phyloP scores from a whole-genome alignment of 2,888 invertebrate genomes.

The Caenorhabditis uteleia region DNA sequence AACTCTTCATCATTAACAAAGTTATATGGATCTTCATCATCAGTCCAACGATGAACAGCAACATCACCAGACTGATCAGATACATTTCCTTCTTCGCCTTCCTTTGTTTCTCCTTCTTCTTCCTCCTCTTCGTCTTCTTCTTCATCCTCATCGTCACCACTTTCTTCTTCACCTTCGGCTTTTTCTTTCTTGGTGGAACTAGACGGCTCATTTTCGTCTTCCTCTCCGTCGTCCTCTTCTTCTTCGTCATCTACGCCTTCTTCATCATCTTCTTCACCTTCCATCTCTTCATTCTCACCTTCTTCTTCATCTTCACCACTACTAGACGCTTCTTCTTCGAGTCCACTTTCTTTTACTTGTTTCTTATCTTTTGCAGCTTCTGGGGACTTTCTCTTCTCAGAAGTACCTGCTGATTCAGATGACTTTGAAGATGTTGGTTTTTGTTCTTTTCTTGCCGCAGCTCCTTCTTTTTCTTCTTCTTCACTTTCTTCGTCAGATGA shows the following conservation, averaged over 20 bases:
- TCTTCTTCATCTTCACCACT: constrained; percentile 3
- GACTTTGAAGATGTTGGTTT: no score
- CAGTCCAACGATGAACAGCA: constrained; percentile 1
- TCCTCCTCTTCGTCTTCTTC: constrained; percentile 4
- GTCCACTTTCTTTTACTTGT: constrained; percentile 2
- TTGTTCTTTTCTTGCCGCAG: background rate
- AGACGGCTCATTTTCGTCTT: no score
- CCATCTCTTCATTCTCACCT: constrained; percentile 3
- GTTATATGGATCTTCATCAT: no score
- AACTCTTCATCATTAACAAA: background rate
- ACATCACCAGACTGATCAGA: constrained; percentile 4
- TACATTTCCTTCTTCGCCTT: constrained; percentile 1
- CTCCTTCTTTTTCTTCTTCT: background rate
- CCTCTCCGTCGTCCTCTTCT: no score
- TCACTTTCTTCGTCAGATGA: background rate
- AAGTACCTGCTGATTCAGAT: no score
- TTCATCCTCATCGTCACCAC: background rate
- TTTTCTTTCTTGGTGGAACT: no score
- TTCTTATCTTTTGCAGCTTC: background rate
- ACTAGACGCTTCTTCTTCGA: background rate
- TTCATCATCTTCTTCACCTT: background rate
- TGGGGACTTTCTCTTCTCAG: background rate
- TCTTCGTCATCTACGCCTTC: background rate
- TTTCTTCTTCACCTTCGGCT: background rate
- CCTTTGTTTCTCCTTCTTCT: background rate